Conservation (phyloP, 2,113 vertebrate genomes). For the Greenwoodochromis staneri region DNA sequence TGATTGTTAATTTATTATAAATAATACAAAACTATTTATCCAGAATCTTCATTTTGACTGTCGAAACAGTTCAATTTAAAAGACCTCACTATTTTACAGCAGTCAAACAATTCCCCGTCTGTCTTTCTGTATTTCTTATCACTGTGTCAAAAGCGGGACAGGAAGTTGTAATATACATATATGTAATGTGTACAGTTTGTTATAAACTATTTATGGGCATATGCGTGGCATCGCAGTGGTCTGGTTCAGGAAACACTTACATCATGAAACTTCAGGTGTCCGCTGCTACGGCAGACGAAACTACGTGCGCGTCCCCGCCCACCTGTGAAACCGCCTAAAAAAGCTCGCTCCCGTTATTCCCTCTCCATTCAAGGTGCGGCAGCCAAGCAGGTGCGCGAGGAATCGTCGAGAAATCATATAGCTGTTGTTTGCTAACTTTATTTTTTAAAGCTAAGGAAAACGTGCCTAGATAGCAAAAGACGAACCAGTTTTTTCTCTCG, state of each 20-base stretch:
- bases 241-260: not conserved
- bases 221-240: not conserved
- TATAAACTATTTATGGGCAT: not conserved
- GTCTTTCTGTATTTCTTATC: not conserved
- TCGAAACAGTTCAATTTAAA: not conserved
- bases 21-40: not conserved
- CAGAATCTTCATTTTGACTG: not conserved
- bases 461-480: not conserved
- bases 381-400: slow-evolving; percentile 55
- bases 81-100: not conserved
- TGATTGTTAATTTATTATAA: not conserved
- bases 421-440: not conserved
- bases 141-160: not conserved
- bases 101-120: not conserved
- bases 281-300: slow-evolving; percentile 38
- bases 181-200: not conserved
- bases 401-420: not conserved
- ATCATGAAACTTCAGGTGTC: slow-evolving; percentile 58
- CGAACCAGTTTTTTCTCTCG: not conserved
- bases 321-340: slow-evolving; percentile 57
- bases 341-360: slow-evolving; percentile 43
- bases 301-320: slow-evolving; percentile 59
- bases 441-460: not conserved
- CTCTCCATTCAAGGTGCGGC: slow-evolving; percentile 58
- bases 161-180: not conserved